phyloP scores from a whole-genome alignment of 2,888 invertebrate genomes.

The Scaptomyza reducta region DNA sequence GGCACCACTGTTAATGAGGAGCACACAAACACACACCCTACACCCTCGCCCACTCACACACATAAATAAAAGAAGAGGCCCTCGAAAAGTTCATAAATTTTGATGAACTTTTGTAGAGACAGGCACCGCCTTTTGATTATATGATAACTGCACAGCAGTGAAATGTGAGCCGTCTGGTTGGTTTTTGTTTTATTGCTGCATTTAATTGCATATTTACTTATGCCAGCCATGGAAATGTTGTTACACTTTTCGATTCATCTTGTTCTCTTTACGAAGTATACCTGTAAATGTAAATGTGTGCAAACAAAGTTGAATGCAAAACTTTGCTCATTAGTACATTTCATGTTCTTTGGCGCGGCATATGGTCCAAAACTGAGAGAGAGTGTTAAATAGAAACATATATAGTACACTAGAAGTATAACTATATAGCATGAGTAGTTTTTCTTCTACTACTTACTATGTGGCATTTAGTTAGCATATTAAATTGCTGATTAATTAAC shows the following conservation, averaged over 20 bases:
- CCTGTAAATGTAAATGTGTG: constrained; percentile 52
- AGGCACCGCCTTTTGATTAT: constrained; percentile 46
- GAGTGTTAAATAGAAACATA: neutral
- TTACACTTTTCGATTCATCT: constrained; percentile 34
- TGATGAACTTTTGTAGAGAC: constrained; percentile 56
- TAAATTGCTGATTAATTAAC: constrained; percentile 75
- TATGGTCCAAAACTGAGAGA: constrained; percentile 15
- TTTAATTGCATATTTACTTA: constrained; percentile 34
- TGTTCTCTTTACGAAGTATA: constrained; percentile 19
- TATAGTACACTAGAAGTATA: neutral
- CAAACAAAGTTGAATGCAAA: constrained; percentile 36
- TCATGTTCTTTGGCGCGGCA: constrained; percentile 37
- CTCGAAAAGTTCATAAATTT: constrained; percentile 65
- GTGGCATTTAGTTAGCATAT: constrained; percentile 61
- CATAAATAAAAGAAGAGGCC: constrained; percentile 39
- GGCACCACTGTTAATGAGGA: constrained; percentile 53
- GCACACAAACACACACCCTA: constrained; percentile 1
- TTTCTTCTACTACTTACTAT: constrained; percentile 1
- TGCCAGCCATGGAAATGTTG: constrained; percentile 24
- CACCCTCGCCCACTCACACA: constrained; percentile 2
- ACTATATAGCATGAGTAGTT: constrained; percentile 34
- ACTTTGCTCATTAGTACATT: constrained; percentile 75
- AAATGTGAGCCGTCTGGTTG: constrained; percentile 12
- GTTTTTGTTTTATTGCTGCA: constrained; percentile 9
- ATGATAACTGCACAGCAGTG: constrained; percentile 44